Percentiles rank a stretch among this genome's conserved stretches.
Evolutionary conservation across 2,797 vertebrate genomes (phyloP).

Genomic region (Microchirus variegatus): DNA sequence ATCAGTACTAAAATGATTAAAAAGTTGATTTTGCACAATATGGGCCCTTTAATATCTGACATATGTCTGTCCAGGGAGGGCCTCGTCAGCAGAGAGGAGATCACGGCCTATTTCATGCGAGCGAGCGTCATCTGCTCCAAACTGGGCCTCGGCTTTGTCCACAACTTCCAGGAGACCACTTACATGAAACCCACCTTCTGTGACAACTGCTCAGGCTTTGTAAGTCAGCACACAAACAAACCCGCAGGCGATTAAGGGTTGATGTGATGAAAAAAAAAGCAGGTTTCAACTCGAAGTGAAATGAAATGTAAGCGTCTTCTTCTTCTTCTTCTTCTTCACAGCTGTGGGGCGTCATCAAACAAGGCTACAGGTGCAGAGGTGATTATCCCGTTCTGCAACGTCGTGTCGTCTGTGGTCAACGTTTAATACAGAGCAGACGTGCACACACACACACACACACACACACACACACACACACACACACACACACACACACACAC

Average conservation of each 20-base stretch:
- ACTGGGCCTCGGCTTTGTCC: slow-evolving; percentile 92
- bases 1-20: too few relatives aligned
- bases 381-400: slow-evolving; percentile 24
- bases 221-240: slow-evolving; percentile 74
- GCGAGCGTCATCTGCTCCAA: slow-evolving; percentile 97
- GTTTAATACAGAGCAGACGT: slow-evolving; percentile 3
- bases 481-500: too few relatives aligned
- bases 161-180: slow-evolving; percentile 96
- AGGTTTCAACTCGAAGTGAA: background rate
- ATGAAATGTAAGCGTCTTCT: background rate
- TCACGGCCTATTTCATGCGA: slow-evolving; percentile 96
- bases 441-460: too few relatives aligned
- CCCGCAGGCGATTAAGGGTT: too few relatives aligned
- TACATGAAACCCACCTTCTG: slow-evolving; percentile 97
- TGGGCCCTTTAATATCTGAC: too few relatives aligned
- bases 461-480: too few relatives aligned
- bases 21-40: too few relatives aligned
- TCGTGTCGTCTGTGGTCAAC: slow-evolving; percentile 16
- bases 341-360: slow-evolving; percentile 98
- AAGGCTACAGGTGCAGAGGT: slow-evolving; percentile 96
- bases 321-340: slow-evolving; percentile 51
- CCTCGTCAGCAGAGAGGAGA: slow-evolving; percentile 92
- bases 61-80: slow-evolving; percentile 86
- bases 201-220: slow-evolving; percentile 97
- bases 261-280: too few relatives aligned